A percentile compares a stretch with the other conserved stretches of the same genome.
phyloP scores from a whole-genome alignment of 2,797 vertebrate genomes.

The Epinephelus coioides region DNA sequence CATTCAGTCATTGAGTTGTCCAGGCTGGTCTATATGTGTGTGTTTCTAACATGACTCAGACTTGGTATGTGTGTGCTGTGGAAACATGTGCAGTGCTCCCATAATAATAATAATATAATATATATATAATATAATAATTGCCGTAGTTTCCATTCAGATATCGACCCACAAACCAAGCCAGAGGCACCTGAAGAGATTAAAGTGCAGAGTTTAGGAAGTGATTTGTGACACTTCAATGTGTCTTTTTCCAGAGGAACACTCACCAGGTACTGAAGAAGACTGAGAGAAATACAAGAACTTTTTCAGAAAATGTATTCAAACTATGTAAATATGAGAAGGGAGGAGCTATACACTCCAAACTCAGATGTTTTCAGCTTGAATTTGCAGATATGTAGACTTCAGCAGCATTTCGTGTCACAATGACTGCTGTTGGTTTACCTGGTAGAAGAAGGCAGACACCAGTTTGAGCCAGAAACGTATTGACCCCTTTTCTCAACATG shows the following conservation, averaged over 20 bases:
- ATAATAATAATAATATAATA: slow-evolving; percentile 67
- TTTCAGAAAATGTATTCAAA: not conserved
- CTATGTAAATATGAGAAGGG: too few species aligned
- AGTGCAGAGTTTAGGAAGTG: slow-evolving; percentile 1
- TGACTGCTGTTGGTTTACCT: slow-evolving; percentile 82
- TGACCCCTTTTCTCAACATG: slow-evolving; percentile 84
- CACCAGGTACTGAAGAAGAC: slow-evolving; percentile 86
- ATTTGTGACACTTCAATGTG: not conserved
- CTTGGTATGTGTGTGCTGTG: slow-evolving; percentile 2
- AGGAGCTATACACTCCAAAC: not conserved
- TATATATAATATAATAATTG: not conserved
- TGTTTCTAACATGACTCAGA: not conserved
- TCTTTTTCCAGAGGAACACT: slow-evolving; percentile 91
- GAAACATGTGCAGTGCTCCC: slow-evolving; percentile 57
- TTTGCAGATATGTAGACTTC: not conserved
- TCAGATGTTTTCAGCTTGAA: not conserved
- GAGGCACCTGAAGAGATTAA: slow-evolving; percentile 85
- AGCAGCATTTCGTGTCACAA: not conserved
- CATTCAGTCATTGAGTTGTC: slow-evolving; percentile 20
- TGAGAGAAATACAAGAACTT: not conserved
- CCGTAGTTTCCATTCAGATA: slow-evolving; percentile 93
- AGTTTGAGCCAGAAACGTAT: slow-evolving; percentile 86
- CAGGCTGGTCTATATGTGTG: slow-evolving; percentile 7
- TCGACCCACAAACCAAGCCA: slow-evolving; percentile 90
- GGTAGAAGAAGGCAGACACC: slow-evolving; percentile 93